Evolutionary conservation across 2,888 invertebrate species (phyloP).

Genomic region (Tachina lurida): DNA sequence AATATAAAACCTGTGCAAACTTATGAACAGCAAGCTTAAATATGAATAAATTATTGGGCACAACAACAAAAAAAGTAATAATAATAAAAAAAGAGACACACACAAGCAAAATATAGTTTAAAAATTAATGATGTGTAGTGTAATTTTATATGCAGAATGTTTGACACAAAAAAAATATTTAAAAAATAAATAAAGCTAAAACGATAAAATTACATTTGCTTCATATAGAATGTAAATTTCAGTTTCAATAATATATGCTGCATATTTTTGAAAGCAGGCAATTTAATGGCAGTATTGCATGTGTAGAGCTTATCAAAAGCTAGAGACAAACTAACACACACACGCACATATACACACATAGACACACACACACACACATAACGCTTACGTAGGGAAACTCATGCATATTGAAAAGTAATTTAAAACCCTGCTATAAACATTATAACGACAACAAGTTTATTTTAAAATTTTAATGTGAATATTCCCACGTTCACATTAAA

Average conservation of each 20-base stretch:
- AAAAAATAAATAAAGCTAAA: not conserved
- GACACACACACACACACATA: not conserved
- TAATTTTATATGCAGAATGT: constrained; percentile 58
- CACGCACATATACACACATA: not conserved
- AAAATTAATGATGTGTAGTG: constrained; percentile 69
- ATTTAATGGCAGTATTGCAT: constrained; percentile 33
- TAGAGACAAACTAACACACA: not conserved
- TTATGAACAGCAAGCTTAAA: constrained; percentile 29
- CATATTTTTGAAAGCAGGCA: constrained; percentile 2
- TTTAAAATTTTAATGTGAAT: constrained; percentile 58
- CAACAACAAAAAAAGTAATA: not conserved
- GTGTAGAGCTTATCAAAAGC: constrained; percentile 41
- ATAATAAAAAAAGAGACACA: not conserved
- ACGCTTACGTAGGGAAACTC: not conserved
- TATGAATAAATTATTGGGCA: constrained; percentile 47
- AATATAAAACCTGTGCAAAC: constrained; percentile 11
- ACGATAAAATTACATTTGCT: not conserved
- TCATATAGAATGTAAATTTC: constrained; percentile 2
- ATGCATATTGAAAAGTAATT: constrained; percentile 41
- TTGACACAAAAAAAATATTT: not conserved
- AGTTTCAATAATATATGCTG: not conserved
- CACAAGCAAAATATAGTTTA: constrained; percentile 44
- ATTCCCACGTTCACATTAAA: constrained; percentile 28
- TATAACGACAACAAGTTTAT: constrained; percentile 18
- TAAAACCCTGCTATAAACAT: constrained; percentile 15